phyloP scores from a whole-genome alignment of 2,797 vertebrate species.

The Hypotaenidia philippensis region DNA sequence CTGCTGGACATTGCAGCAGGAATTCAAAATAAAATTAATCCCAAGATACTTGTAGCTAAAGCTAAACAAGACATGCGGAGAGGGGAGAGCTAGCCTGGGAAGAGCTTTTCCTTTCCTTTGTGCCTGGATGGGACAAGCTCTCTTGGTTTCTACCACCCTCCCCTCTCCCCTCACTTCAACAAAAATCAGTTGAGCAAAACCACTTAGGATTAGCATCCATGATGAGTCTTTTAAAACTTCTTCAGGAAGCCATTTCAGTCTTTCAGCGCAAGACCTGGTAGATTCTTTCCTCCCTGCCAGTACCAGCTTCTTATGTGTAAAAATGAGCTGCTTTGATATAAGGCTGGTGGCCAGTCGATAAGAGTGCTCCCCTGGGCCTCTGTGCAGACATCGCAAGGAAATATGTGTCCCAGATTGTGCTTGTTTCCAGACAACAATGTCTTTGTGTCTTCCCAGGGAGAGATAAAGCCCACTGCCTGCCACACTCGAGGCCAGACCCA shows the following conservation, averaged over 20 bases:
- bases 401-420: neutral
- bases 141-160: neutral
- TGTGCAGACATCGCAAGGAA: neutral
- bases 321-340: neutral
- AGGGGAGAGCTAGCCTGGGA: neutral
- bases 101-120: neutral
- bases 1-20: neutral
- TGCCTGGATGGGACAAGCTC: neutral
- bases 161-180: neutral
- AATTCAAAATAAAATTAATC: neutral
- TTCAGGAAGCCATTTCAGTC: neutral
- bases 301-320: neutral
- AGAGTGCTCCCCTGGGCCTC: neutral
- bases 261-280: neutral
- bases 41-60: neutral
- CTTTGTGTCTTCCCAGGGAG: neutral
- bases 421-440: neutral
- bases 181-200: neutral
- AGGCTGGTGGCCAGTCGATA: fast-evolving
- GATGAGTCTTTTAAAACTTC: neutral
- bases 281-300: neutral
- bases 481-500: neutral
- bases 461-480: neutral
- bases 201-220: neutral
- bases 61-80: neutral